These are phyloP conservation scores for Atrichornis clamosus DNA, from an alignment of 2,113 vertebrate species.

Conservation along the genomic window DNA sequence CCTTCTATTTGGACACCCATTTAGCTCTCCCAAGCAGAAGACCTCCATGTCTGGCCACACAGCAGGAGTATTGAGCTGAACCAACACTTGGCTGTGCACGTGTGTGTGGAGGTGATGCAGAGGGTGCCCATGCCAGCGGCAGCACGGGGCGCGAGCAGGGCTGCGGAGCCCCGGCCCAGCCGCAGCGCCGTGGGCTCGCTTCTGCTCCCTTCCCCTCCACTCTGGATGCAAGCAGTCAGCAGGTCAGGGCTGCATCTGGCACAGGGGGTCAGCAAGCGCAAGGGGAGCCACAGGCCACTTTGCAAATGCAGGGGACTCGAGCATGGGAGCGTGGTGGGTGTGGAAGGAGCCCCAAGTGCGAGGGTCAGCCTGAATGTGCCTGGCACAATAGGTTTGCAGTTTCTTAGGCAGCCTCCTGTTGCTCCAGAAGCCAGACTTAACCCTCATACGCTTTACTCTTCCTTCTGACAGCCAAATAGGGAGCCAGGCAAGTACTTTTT, in stretches of 20 bases:
- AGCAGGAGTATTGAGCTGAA: not conserved
- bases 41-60: too few relatives aligned
- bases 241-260: not conserved
- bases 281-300: not conserved
- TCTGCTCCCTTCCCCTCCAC: not conserved
- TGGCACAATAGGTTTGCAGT: not conserved
- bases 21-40: not conserved
- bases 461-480: not conserved
- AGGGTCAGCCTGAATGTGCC: not conserved
- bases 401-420: not conserved
- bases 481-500: not conserved
- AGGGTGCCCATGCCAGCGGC: rapidly evolving
- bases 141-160: rapidly evolving
- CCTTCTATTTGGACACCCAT: not conserved
- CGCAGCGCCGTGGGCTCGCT: rapidly evolving
- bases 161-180: not conserved
- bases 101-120: not conserved
- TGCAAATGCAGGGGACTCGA: rapidly evolving
- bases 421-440: not conserved
- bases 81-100: rapidly evolving
- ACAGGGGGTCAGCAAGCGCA: rapidly evolving
- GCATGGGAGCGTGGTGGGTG: not conserved
- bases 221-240: not conserved
- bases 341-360: not conserved
- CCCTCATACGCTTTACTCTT: not conserved